phyloP scores from a whole-genome alignment of 2,888 invertebrate species.

The Meiosimyza decipiens region DNA sequence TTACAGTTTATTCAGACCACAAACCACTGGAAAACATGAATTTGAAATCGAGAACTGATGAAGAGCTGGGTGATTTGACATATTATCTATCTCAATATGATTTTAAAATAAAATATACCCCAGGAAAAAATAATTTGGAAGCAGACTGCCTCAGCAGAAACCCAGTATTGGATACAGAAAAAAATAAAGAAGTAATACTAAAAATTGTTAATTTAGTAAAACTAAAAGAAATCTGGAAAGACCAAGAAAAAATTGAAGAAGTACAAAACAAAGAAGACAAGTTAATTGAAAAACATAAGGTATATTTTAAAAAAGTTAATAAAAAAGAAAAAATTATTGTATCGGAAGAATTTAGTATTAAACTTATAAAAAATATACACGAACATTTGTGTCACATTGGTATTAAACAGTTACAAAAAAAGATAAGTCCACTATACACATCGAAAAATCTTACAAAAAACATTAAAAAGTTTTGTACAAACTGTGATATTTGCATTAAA shows the following conservation, averaged over 20 bases:
- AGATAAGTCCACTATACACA: too few species aligned
- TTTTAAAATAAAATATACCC: constrained; percentile 37
- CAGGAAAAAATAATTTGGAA: constrained; percentile 40
- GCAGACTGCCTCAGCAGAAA: constrained; percentile 40
- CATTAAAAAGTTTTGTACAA: too few species aligned
- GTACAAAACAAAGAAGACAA: constrained; percentile 4
- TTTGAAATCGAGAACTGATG: constrained; percentile 39
- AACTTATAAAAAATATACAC: neutral
- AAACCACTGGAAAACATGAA: constrained; percentile 44
- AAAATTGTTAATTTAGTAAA: too few species aligned
- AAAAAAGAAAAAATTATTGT: constrained; percentile 31
- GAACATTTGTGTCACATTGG: too few species aligned
- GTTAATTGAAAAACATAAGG: constrained; percentile 9
- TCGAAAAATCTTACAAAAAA: too few species aligned
- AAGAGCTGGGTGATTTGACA: constrained; percentile 38
- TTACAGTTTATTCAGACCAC: constrained; percentile 43
- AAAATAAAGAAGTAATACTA: constrained; percentile 33
- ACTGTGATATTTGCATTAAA: too few species aligned
- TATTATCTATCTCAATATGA: constrained; percentile 40
- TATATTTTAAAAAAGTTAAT: constrained; percentile 27
- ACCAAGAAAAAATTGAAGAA: constrained; percentile 6
- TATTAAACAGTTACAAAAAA: too few species aligned
- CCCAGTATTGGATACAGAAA: constrained; percentile 34
- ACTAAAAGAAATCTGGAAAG: neutral
- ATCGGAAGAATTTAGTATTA: constrained; percentile 23